Evolutionary conservation across 1,140 invertebrate genomes (phyloP), one percentile per base, ranked within the genome.

Genomic region (Leptopilina boulardi): DNA sequence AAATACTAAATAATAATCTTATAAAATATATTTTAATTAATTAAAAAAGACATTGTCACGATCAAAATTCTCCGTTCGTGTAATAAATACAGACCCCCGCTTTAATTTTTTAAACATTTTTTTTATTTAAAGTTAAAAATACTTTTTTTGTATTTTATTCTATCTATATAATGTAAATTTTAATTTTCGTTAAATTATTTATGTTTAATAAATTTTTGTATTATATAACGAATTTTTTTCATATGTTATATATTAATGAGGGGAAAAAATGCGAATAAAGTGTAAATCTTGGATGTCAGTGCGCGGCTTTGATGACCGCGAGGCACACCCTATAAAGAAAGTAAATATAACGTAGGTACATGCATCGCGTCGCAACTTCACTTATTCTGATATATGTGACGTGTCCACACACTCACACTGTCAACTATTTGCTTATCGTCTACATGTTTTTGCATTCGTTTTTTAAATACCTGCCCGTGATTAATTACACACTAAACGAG

Each of bases 341-440:
- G 85, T 88, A 88, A 88, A 88, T 87, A 88, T 88, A 88, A 84
- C 87, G 79, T 80, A 75, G 84, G 81, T 54, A 18, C 51, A 38
- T 54, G 51, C 51, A 38, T 19, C 51, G 19, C 4, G 9, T 21
- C 51, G 18, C 21, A 19, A 54, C 51, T 54, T 54, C 51, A 54
- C 51, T 54, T 21, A 54, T 19, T 54, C 51, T 54, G 51, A 54
- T 21, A 21, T 18, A 54, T 54, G 21, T 19, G 51, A 54, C 51
- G 51, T 21, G 10, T 54, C 8, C 19, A 19, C 51, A 54, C 18
- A 10, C 51, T 10, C 51, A 19, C 51, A 54, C 18, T 54, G 51
- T 54, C 51, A 54, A 54, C 51, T n/a, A 10, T 54, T 54, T 19
- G n/a, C 51, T 54, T 54, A 54, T 54, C 51, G 51, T 19, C 51